phyloP scores from a whole-genome alignment of 1,140 invertebrate species.

The Antheraea pernyi region DNA sequence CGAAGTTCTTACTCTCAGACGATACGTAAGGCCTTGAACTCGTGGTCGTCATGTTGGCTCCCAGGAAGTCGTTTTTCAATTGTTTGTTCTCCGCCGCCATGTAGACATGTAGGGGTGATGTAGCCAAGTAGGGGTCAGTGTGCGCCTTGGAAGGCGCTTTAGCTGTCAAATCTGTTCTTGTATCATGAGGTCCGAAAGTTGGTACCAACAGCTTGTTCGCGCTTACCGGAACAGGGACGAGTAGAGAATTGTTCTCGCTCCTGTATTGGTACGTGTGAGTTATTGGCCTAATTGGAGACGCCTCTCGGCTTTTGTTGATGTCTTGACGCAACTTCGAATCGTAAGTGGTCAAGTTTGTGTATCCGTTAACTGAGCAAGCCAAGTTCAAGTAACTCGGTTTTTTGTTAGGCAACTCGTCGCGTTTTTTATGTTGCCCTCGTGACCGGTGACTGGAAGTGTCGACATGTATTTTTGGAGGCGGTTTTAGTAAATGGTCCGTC shows the following conservation, averaged over 20 bases:
- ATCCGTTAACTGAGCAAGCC: conserved; percentile 94
- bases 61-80: conserved; percentile 70
- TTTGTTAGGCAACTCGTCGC: conserved; percentile 62
- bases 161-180: conserved; percentile 65
- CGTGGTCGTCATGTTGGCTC: conserved; percentile 64
- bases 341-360: conserved; percentile 91
- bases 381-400: conserved; percentile 91
- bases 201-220: conserved; percentile 72
- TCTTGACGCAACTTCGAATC: conserved; percentile 87
- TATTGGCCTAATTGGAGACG: conserved; percentile 82
- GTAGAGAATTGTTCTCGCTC: conserved; percentile 79
- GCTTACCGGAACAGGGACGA: conserved; percentile 76
- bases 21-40: conserved; percentile 58
- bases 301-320: conserved; percentile 83
- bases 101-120: conserved; percentile 59
- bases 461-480: conserved; percentile 62
- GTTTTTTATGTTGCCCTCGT: conserved; percentile 58
- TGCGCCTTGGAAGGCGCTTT: conserved; percentile 76
- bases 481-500: conserved; percentile 63
- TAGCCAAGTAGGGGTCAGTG: conserved; percentile 63
- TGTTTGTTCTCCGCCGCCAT: conserved; percentile 74
- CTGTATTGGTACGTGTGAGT: conserved; percentile 79
- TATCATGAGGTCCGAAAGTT: conserved; percentile 71
- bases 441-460: conserved; percentile 64
- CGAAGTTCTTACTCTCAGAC: conserved; percentile 64